phyloP scores from a whole-genome alignment of 2,797 vertebrate genomes.

The Enteromius anoplus region DNA sequence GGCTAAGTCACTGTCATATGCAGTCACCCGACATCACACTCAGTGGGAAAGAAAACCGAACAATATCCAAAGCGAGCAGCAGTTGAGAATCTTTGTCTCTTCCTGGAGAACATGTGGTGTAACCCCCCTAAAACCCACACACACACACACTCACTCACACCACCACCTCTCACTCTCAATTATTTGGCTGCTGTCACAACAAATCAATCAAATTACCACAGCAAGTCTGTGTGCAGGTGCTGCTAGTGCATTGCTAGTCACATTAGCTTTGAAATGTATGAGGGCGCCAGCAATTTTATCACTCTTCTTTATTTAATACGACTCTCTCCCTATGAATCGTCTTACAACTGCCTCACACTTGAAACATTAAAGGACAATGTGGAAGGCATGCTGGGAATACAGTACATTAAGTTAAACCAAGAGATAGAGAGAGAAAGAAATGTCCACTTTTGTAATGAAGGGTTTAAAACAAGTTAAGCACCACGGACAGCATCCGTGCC shows the following conservation, averaged over 20 bases:
- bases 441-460: not conserved
- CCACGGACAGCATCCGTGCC: not conserved
- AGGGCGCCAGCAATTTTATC: slow-evolving; percentile 90
- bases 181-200: slow-evolving; percentile 99
- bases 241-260: slow-evolving; percentile 86
- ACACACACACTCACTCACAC: slow-evolving; percentile 53
- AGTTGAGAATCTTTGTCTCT: slow-evolving; percentile 87
- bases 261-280: slow-evolving; percentile 95
- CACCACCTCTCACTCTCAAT: slow-evolving; percentile 99
- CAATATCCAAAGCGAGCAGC: slow-evolving; percentile 85
- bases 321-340: slow-evolving; percentile 79
- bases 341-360: slow-evolving; percentile 84
- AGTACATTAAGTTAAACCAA: slow-evolving; percentile 77
- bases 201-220: slow-evolving; percentile 99
- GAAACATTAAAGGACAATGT: slow-evolving; percentile 87
- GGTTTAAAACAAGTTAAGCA: slow-evolving; percentile 18
- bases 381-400: slow-evolving; percentile 75
- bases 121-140: slow-evolving; percentile 72
- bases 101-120: slow-evolving; percentile 86
- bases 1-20: slow-evolving; percentile 74
- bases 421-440: slow-evolving; percentile 35
- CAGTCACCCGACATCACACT: slow-evolving; percentile 75
- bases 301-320: slow-evolving; percentile 96
- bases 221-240: slow-evolving; percentile 90
- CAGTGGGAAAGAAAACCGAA: slow-evolving; percentile 71